These are phyloP conservation scores for Capreolus pygargus DNA, from an alignment of 2,113 vertebrate species.

Conservation along the genomic window DNA sequence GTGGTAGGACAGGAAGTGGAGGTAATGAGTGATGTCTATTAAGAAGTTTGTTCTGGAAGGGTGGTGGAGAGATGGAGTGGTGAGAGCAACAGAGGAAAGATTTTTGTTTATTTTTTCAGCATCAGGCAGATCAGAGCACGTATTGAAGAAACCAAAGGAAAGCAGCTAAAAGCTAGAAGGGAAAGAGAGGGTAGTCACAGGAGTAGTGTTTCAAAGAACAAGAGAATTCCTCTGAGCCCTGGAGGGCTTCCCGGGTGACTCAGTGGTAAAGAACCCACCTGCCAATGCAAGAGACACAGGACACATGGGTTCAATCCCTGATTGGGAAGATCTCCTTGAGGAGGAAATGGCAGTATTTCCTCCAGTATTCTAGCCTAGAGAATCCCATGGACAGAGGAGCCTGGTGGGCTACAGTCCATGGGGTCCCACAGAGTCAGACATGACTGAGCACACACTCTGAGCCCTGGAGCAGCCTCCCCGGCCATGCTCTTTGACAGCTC, in stretches of 20 bases:
- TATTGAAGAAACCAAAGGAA: conserved; percentile 12
- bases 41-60: background rate
- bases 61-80: background rate
- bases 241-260: background rate
- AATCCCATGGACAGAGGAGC: background rate
- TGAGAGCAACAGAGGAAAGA: background rate
- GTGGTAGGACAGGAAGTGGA: background rate
- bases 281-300: background rate
- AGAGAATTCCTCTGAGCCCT: background rate
- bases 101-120: conserved; percentile 4
- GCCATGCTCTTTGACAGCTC: background rate
- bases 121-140: background rate
- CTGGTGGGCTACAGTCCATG: background rate
- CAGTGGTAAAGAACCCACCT: background rate
- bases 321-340: background rate
- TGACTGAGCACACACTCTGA: background rate
- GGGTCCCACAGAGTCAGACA: background rate
- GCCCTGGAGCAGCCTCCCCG: background rate
- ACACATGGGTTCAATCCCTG: background rate
- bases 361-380: background rate
- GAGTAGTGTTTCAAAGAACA: background rate
- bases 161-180: background rate
- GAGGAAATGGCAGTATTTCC: background rate
- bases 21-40: background rate
- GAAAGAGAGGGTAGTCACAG: background rate